A percentile compares a stretch with the other conserved stretches of the same genome.
phyloP scores from a whole-genome alignment of 2,113 vertebrate species.

The Esox niger region DNA sequence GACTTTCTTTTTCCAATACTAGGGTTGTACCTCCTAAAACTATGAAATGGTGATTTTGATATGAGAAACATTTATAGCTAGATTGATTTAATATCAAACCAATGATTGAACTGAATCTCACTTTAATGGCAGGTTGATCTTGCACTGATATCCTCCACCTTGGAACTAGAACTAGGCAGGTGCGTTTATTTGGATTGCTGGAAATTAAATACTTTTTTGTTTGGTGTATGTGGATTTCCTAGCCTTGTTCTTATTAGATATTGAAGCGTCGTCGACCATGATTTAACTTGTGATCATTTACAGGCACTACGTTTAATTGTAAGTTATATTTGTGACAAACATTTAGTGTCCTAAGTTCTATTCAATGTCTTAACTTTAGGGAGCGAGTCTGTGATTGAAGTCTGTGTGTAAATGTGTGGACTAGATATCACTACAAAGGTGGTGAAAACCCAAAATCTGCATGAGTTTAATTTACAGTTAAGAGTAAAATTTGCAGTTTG shows the following conservation, averaged over 20 bases:
- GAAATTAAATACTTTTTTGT: slow-evolving; percentile 74
- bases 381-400: no score
- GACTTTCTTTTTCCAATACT: slow-evolving; percentile 28
- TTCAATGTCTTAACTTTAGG: no score
- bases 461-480: no score
- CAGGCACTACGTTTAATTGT: no score
- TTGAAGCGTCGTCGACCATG: not conserved
- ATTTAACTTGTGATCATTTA: no score
- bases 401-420: no score
- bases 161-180: slow-evolving; percentile 39
- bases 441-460: no score
- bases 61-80: slow-evolving; percentile 23
- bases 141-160: slow-evolving; percentile 59
- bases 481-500: no score
- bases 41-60: slow-evolving; percentile 46
- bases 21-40: slow-evolving; percentile 33
- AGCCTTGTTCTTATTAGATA: slow-evolving; percentile 15
- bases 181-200: slow-evolving; percentile 61
- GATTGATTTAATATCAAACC: slow-evolving; percentile 38
- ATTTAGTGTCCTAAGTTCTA: no score
- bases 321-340: no score
- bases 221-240: slow-evolving; percentile 56
- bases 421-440: no score
- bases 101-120: slow-evolving; percentile 31
- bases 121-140: slow-evolving; percentile 41